A percentile compares a stretch with the other conserved stretches of the same genome.
Evolutionary conservation across 2,797 vertebrate genomes (phyloP).

Genomic region (Cirrhinus mrigala): DNA sequence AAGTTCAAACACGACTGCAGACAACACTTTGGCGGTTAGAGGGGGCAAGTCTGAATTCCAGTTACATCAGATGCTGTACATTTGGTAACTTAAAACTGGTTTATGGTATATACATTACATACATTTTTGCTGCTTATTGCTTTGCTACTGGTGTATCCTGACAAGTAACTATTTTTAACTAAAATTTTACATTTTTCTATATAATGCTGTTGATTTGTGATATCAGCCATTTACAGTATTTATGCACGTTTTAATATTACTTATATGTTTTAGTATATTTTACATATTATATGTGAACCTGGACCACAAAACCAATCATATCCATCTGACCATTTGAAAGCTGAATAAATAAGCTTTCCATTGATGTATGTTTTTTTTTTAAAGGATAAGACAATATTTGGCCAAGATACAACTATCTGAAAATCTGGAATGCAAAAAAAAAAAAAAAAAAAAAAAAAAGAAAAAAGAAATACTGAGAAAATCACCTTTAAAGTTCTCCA

Average conservation of each 20-base stretch:
- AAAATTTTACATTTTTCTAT: background rate
- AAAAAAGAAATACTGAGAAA: too few species aligned
- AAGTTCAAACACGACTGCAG: background rate
- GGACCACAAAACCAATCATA: too few species aligned
- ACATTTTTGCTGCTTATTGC: background rate
- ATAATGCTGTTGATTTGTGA: background rate
- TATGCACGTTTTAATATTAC: background rate
- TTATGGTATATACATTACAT: background rate
- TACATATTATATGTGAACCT: too few species aligned
- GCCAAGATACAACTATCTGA: too few species aligned
- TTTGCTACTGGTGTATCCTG: background rate
- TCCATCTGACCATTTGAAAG: too few species aligned
- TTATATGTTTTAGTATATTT: background rate
- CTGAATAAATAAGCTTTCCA: too few species aligned
- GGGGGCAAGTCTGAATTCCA: background rate
- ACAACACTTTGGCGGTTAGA: background rate
- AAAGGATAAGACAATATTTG: too few species aligned
- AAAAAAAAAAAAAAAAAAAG: too few species aligned
- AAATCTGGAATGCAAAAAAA: too few species aligned
- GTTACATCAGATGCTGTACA: background rate
- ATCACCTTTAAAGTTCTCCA: too few species aligned
- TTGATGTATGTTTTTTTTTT: too few species aligned
- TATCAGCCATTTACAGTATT: background rate
- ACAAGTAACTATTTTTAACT: background rate
- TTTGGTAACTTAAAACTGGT: background rate